Base-by-base conservation (phyloP, 2,888 invertebrate species). In the Cephus pygmeus region DNA sequence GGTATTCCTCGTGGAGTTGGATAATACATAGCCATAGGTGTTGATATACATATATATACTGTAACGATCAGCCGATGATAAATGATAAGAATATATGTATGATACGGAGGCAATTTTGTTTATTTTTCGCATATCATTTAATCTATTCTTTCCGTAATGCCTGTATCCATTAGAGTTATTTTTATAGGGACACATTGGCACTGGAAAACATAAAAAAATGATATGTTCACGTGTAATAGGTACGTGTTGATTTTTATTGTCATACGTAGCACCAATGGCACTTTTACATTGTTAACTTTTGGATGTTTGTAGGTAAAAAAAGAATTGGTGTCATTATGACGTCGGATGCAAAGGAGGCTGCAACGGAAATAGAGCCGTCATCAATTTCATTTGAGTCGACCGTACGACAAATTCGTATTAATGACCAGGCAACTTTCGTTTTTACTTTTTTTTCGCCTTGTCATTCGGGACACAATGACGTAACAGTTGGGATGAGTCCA, bases 381-480 rank as follows among this genome's bases (percentile, higher is more conserved):
- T 89, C 86, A 84, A 87, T 85, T 84, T 81, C 82, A 76, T 83
- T 84, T 77, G 77, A 76, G 76, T 71, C 79, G 77, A 15, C 76
- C 76, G 74, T 79, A 85, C 81, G 88, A 89, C 87, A 88, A 89
- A 90, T 90, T 90, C 84, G 85, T 90, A 89, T 89, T 89, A 89
- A 90, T 90, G 90, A 90, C 85, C 85, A 73, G 79, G 88, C 88
- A 87, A 82, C 80, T 89, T 86, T 84, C 76, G 74, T 82, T 84
- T 83, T 82, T 75, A 79, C 75, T 34, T 73, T 82, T 81, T 77
- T 77, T 80, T 85, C 80, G 81, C 84, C 82, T 88, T 88, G 89
- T 87, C 89, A 89, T 86, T 81, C 73, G 33, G 35, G 75, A 76
- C 73, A 81, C 83, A 83, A 84, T 81, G 82, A 83, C 83, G 82